Conservation (phyloP, 2,888 invertebrate species). For the Epinotia demarniana region DNA sequence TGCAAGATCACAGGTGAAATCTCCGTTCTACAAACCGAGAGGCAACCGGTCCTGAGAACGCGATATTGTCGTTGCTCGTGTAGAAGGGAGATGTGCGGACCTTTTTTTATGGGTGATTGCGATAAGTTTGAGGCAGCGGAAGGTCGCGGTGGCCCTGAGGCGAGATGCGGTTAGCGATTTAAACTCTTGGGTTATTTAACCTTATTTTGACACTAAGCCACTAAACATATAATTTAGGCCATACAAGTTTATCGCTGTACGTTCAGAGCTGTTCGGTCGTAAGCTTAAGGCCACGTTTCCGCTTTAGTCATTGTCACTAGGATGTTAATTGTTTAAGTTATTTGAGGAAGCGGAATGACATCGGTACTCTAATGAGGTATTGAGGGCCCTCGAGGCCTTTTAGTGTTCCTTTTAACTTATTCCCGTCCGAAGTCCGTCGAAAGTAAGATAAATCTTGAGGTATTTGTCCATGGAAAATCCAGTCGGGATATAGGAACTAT, state of each 20-base stretch:
- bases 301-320: conserved; percentile 40
- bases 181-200: conserved; percentile 23
- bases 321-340: conserved; percentile 44
- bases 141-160: conserved; percentile 35
- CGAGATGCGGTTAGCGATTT: conserved; percentile 33
- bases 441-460: neutral
- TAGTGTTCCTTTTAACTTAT: neutral
- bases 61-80: conserved; percentile 50
- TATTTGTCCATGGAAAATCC: neutral
- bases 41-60: conserved; percentile 62
- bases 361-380: conserved; percentile 28
- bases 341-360: conserved; percentile 42
- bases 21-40: conserved; percentile 66
- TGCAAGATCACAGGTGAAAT: conserved; percentile 67
- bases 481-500: neutral
- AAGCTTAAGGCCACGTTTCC: conserved; percentile 42
- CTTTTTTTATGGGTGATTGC: conserved; percentile 48
- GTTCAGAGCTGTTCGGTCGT: conserved; percentile 29
- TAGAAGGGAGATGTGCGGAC: conserved; percentile 54
- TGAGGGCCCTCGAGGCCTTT: conserved; percentile 20
- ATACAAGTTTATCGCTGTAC: conserved; percentile 20
- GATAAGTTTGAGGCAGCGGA: conserved; percentile 45
- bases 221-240: conserved; percentile 28
- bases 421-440: neutral
- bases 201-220: conserved; percentile 29